These are phyloP conservation scores for Aplochiton taeniatus DNA, from an alignment of 2,797 vertebrate species.

Conservation along the genomic window DNA sequence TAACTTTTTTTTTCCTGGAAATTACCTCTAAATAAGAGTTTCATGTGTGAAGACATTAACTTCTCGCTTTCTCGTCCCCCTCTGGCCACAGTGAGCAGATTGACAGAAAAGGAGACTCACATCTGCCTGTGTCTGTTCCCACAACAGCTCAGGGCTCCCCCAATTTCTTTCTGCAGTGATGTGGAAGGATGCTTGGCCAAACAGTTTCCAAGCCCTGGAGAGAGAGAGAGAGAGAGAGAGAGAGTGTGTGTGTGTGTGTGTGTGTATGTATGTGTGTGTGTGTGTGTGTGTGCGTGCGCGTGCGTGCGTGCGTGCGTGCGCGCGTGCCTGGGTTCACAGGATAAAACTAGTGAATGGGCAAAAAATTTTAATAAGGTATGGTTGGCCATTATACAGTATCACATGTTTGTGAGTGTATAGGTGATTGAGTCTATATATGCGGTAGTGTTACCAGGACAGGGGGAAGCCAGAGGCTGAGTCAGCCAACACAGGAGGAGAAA, in stretches of 20 bases:
- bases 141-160: constrained; percentile 6
- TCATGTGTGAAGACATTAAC: no score
- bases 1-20: no score
- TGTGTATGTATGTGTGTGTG: constrained; percentile 10
- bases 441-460: background rate
- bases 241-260: background rate
- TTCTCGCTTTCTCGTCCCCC: background rate
- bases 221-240: background rate
- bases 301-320: constrained; percentile 46
- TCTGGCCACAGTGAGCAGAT: constrained; percentile 21
- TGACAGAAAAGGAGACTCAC: constrained; percentile 5
- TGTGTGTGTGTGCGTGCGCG: constrained; percentile 25
- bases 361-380: background rate
- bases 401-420: background rate
- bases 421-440: background rate
- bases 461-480: constrained; percentile 34
- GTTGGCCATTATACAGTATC: background rate
- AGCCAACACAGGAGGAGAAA: constrained; percentile 7
- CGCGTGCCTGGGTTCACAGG: background rate
- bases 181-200: constrained; percentile 35
- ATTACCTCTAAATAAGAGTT: no score
- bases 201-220: constrained; percentile 5
- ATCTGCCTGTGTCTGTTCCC: constrained; percentile 3
- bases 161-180: constrained; percentile 33
- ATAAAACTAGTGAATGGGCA: background rate